Evolutionary conservation across 2,113 vertebrate species (phyloP).

Genomic region (Octodon degus): DNA sequence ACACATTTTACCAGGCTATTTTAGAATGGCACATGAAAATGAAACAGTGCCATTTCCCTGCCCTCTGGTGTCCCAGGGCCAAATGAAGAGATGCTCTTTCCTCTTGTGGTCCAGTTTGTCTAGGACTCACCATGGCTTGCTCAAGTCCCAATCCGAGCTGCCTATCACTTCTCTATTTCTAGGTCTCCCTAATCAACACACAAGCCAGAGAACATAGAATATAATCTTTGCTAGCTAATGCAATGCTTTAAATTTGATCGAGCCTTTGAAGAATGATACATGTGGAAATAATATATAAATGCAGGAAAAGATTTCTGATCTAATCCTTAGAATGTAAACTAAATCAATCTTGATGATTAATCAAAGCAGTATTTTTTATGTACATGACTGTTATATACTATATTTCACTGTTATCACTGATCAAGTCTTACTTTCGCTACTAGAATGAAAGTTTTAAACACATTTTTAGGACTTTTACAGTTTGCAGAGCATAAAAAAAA

Average conservation of each 20-base stretch:
- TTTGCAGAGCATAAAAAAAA: background rate
- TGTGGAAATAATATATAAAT: background rate
- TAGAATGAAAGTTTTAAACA: background rate
- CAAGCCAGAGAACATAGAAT: background rate
- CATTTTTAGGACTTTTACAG: background rate
- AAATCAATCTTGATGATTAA: slow-evolving; percentile 6
- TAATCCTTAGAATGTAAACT: background rate
- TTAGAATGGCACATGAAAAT: background rate
- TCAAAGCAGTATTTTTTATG: background rate
- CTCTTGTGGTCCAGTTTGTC: background rate
- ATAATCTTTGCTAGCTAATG: background rate
- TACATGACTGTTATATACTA: background rate
- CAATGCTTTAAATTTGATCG: background rate
- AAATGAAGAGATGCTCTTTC: background rate
- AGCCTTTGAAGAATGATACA: background rate
- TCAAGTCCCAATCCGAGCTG: background rate
- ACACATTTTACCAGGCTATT: background rate
- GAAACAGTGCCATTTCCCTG: background rate
- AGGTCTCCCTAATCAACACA: background rate
- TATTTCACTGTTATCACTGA: background rate
- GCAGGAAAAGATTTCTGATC: background rate
- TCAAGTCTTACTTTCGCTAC: background rate
- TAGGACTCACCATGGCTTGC: too few species aligned
- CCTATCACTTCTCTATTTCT: background rate
- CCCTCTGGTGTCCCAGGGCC: background rate